Evolutionary conservation across 1,140 invertebrate species (phyloP), one percentile per base, ranked within the genome.

Genomic region (Hermetia illucens): DNA sequence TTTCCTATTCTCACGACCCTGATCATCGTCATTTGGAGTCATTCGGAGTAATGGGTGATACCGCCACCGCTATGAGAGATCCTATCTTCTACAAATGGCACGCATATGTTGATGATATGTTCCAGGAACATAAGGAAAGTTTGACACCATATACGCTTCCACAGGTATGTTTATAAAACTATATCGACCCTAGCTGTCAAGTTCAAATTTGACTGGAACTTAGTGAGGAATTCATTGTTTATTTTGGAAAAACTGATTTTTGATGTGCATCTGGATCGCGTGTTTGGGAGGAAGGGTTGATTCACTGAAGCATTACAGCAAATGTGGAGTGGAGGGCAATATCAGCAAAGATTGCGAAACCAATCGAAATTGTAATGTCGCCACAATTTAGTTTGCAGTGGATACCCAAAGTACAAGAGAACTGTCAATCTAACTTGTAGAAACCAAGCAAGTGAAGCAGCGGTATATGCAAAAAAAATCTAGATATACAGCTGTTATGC

Each of bases 81-180:
- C 85, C 86, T 0, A 61, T 82, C 6, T 89, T 90, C 63, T 90
- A 87, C 58, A 73, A 79, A 51, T 87, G 77, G 78, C 86, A 89
- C 47, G 74, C 77, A 3, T 79, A 75, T 46, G 66, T 89, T 17
- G 82, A 90, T 48, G 72, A 84, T 36, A 63, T 90, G 3, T 88
- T 89, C 65, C 65, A 74, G 41, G 68, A 80, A 47, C 76, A 80
- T 55, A 89, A 89, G 59, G 68, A 66, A 19, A 75, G 74, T 5
- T 56, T 87, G 16, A 62, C 71, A 2, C 56, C 70, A 35, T 83
- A 83, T 44, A 70, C 59, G 1, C 47, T 55, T 63, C 45, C 38
- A 9, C 51, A 59, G 70, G 20, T 36, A 5, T 8, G 18, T 16
- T 25, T 4, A 17, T 4, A 17, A 27, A 22, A 10, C 5, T 34